phyloP scores from a whole-genome alignment of 2,888 invertebrate species.

The Epicampocera succincta region DNA sequence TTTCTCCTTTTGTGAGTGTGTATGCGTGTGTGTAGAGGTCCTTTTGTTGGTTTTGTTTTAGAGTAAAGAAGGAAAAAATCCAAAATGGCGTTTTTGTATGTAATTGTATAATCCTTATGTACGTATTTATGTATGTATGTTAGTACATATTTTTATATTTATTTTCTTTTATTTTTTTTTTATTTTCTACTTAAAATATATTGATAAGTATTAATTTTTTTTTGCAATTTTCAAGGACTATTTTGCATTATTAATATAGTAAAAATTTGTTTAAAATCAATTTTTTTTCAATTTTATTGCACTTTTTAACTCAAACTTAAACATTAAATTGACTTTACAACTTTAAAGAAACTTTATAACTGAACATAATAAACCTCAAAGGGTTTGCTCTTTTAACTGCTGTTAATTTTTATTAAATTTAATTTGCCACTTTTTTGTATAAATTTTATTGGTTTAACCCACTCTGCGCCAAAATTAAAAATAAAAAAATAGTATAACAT shows the following conservation, averaged over 20 bases:
- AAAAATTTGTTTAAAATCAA: too few relatives aligned
- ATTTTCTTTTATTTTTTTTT: neutral
- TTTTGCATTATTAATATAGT: too few relatives aligned
- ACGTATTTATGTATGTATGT: neutral
- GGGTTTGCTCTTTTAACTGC: constrained; percentile 16
- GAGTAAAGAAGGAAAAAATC: constrained; percentile 65
- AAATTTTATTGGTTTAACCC: constrained; percentile 49
- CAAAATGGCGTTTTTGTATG: constrained; percentile 78
- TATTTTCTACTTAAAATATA: constrained; percentile 5
- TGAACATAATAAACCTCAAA: constrained; percentile 8
- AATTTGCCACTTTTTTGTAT: constrained; percentile 41
- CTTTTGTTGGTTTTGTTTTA: constrained; percentile 68
- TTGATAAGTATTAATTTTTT: too few relatives aligned
- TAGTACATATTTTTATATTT: constrained; percentile 14
- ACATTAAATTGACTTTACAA: constrained; percentile 5
- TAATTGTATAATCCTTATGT: constrained; percentile 74
- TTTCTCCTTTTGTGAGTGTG: constrained; percentile 35
- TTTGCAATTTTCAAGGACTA: too few relatives aligned
- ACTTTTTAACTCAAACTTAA: constrained; percentile 9
- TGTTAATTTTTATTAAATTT: constrained; percentile 10
- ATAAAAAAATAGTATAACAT: constrained; percentile 44
- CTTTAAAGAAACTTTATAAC: constrained; percentile 13
- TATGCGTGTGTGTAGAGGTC: constrained; percentile 56
- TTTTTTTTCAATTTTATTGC: neutral
- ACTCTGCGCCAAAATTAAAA: constrained; percentile 68